A percentile compares a stretch with the other conserved stretches of the same genome.
Evolutionary conservation across 1,140 invertebrate genomes (phyloP).

Genomic region (Meteorus sp.): DNA sequence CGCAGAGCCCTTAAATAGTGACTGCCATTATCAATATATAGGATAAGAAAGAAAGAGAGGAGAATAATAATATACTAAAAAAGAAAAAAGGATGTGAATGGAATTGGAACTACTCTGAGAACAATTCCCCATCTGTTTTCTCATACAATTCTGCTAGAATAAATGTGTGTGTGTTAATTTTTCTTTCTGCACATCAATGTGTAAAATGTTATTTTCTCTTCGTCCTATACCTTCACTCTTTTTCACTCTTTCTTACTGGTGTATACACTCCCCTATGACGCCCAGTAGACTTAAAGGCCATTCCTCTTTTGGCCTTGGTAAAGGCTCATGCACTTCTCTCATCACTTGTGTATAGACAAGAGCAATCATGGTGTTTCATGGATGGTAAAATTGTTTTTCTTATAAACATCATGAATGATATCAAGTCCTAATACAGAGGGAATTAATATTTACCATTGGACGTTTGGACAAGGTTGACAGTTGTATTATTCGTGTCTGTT

Average conservation of each 20-base stretch:
- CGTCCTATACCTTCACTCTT: neutral
- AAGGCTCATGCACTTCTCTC: neutral
- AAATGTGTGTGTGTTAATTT: too few relatives aligned
- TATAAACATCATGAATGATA: neutral
- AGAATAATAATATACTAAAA: neutral
- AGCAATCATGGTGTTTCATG: slow-evolving; percentile 10
- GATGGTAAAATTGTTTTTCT: slow-evolving; percentile 5
- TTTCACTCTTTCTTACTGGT: slow-evolving; percentile 18
- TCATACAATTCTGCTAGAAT: too few relatives aligned
- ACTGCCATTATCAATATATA: neutral
- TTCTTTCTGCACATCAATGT: too few relatives aligned
- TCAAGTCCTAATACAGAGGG: neutral
- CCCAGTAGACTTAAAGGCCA: slow-evolving; percentile 27
- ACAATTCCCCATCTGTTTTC: too few relatives aligned
- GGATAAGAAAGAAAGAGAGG: neutral
- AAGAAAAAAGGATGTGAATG: too few relatives aligned
- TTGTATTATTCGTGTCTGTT: too few relatives aligned
- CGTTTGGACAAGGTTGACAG: too few relatives aligned
- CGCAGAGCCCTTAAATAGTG: neutral
- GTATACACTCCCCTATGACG: neutral
- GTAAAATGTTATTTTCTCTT: slow-evolving; percentile 1
- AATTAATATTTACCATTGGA: neutral
- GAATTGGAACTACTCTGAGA: too few relatives aligned
- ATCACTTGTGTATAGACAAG: slow-evolving; percentile 15
- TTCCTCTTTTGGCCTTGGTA: slow-evolving; percentile 33